Evolutionary conservation across 2,888 invertebrate genomes (phyloP), one percentile per base, ranked within the genome.

Genomic region (Helleia helle): DNA sequence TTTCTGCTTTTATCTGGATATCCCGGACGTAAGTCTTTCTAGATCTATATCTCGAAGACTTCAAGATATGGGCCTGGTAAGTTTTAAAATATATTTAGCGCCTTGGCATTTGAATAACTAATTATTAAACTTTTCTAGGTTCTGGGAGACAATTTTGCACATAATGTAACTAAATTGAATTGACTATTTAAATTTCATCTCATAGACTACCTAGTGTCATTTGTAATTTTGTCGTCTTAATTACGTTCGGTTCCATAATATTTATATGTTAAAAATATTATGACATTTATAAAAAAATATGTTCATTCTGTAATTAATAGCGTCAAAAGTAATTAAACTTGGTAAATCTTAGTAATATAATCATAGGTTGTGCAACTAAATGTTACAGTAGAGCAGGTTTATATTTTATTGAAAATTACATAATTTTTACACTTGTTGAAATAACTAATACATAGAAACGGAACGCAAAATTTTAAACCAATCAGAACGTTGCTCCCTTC

Each of bases 1-100:
- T 70, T 90, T 89, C 62, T 89, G 87, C 65, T 92, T 92, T 81
- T 93, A 91, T 72, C 87, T 93, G 86, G 91, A 92, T 65, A 87
- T 93, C 57, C 90, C 91, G 77, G 92, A 90, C 60, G 88, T 89
- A 80, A 87, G 86, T 54, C 71, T 89, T 41, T 85, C 88, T 47
- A 80, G 86, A 58, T 90, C 89, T 52, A 72, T 92, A 72, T 91
- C 92, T 58, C 81, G 86, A 49, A 89, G 89, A 68, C 88, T 93
- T 56, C 89, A 89, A 65, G 87, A 89, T 57, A 86, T 92, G 71
- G 92, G 92, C 51, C 89, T 92, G 76, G 91, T 91, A 76, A 90
- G 90, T 86, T 26, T 40, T 9, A 43, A 30, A 47, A 54, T 62
- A 11, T 7, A n/a, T 8, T n/a, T 36, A 6, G 7, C 12, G 22